Evolutionary conservation across 2,113 vertebrate genomes (phyloP), one percentile per base, ranked within the genome.

Genomic region (Atractosteus spatula): DNA sequence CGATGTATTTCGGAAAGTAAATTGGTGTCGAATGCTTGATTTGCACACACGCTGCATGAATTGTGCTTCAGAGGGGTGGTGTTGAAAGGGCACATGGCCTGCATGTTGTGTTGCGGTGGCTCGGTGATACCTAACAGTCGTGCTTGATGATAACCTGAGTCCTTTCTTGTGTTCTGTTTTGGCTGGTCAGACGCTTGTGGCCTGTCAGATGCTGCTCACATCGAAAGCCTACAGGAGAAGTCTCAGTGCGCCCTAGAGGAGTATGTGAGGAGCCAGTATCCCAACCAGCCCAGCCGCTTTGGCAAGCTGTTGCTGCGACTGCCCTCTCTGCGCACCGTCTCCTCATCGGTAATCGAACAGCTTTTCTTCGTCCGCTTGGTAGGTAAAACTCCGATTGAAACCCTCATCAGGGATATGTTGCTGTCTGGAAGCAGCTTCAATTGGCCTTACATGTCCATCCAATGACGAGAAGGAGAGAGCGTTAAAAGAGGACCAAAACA

Each of bases 401-500:
- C 97, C 91, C 97, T 99, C 94, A 99, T 99, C 93, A 95, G 97
- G 86, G 97, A 99, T 92, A 99, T 99, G 96, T 91, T 99, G 91
- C 94, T 99, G 91, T 98, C 97, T 81, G 97, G 97, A 89, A 98
- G 97, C 96, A 99, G 97, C 93, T 99, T 99, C 96, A 99, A 99
- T 96, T 99, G 96, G 97, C 96, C 97, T 95, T 98, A 99, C 93
- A 99, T 99, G 97, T 98, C 97, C 90, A 99, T 99, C 92, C 97
- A 99, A 92, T 99, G 97, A 90, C 92, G 91, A 91, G 91, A 91
- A 84, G 86, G 84, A 77, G 84, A 85, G 78, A 90, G 82, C 76
- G 77, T 72, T 74, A 83, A 86, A 84, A 84, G 82, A 82, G 78
- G 86, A 91, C 86, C 85, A 79, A 81, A 84, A 88, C 81, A 93